Evolutionary conservation across 2,888 invertebrate species (phyloP).

Genomic region (Philhelius pedissequus): DNA sequence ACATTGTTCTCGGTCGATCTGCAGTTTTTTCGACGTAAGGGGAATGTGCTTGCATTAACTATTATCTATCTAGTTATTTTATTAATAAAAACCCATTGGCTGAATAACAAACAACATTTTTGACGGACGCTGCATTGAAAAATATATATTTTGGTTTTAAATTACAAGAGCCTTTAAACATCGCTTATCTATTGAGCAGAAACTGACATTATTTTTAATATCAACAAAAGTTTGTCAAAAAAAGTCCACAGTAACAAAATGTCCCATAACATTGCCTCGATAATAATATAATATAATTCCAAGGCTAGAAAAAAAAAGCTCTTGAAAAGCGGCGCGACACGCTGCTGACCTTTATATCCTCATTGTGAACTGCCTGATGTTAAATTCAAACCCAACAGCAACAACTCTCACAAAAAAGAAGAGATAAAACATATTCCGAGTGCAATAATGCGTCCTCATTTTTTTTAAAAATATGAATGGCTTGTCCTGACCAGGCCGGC

Average conservation of each 20-base stretch:
- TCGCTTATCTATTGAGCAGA: too few relatives aligned
- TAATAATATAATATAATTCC: neutral
- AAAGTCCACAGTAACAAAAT: neutral
- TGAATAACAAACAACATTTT: too few relatives aligned
- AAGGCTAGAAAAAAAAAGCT: neutral
- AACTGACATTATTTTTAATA: too few relatives aligned
- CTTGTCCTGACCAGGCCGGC: neutral
- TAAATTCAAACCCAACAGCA: neutral
- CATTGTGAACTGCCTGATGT: slow-evolving; percentile 18
- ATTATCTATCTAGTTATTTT: too few relatives aligned
- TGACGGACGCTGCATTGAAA: too few relatives aligned
- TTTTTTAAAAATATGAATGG: slow-evolving; percentile 17
- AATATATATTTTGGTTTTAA: too few relatives aligned
- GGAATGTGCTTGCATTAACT: too few relatives aligned
- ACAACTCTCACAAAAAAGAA: neutral
- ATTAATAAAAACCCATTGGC: too few relatives aligned
- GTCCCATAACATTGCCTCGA: neutral
- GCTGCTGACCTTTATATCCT: slow-evolving; percentile 47
- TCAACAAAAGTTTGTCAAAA: neutral
- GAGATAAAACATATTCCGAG: slow-evolving; percentile 45
- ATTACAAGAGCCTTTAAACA: neutral
- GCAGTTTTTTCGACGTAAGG: too few relatives aligned
- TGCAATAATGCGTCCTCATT: slow-evolving; percentile 47
- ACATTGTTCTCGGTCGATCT: too few relatives aligned
- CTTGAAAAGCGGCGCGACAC: neutral